Evolutionary conservation across 2,888 invertebrate genomes (phyloP).

Genomic region (Stenoptilia bipunctidactyla): DNA sequence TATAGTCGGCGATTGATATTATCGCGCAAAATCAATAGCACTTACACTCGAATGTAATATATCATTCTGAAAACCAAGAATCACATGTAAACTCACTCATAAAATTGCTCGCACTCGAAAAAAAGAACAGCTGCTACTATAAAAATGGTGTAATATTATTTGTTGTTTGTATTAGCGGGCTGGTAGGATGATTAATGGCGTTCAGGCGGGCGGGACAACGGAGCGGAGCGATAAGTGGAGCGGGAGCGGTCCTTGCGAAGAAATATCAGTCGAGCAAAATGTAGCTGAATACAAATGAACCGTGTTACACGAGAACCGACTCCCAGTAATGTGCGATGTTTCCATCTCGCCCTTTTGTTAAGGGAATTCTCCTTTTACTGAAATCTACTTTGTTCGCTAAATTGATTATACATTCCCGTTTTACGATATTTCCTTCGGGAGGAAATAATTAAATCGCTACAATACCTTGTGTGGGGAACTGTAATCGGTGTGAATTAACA

Average conservation of each 20-base stretch:
- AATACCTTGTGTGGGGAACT: too few species aligned
- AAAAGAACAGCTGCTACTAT: neutral
- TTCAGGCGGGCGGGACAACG: neutral
- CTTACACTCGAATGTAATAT: neutral
- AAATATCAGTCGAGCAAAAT: neutral
- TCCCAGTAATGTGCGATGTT: neutral
- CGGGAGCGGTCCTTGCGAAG: neutral
- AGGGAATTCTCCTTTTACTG: neutral
- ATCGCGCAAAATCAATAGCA: too few species aligned
- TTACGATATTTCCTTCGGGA: neutral
- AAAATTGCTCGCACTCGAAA: conserved; percentile 1
- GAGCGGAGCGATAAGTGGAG: neutral
- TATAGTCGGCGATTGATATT: too few species aligned
- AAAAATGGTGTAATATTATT: neutral
- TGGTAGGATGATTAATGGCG: neutral
- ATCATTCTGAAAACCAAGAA: neutral
- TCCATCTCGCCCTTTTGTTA: neutral
- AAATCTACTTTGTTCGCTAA: neutral
- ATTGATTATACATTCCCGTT: conserved; percentile 1
- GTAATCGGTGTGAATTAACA: too few species aligned
- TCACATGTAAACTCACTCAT: neutral
- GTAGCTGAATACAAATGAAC: neutral
- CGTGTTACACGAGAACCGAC: neutral
- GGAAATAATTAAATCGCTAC: too few species aligned
- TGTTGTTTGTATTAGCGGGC: neutral